Evolutionary conservation across 2,113 vertebrate genomes (phyloP), one percentile per base, ranked within the genome.

Genomic region (Microtus richardsoni): DNA sequence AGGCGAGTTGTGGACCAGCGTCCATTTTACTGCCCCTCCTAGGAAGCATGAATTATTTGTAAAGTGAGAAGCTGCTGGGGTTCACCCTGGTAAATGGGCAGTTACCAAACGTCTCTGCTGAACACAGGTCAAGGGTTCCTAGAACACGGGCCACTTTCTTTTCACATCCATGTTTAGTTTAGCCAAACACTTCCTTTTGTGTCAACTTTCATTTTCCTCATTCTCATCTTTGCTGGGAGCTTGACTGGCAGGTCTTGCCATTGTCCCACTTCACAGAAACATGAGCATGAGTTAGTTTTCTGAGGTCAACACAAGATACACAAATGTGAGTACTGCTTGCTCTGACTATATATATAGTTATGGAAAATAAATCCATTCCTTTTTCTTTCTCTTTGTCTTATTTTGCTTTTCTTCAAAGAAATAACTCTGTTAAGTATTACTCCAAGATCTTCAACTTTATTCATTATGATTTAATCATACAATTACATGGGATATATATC

Each of bases 181-280:
- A 95, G 82, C 39, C 54, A 82, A 86, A 84, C 36, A 78, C 26
- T 82, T 94, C 44, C 73, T 78, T 36, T 94, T 79, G 71, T 77
- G 88, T 93, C 49, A 52, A 41, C 77, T 89, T 85, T 93, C 36
- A 91, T 91, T 74, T 58, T 93, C 71, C 13, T 95, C 60, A 77
- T 95, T 91, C 89, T 36, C 49, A 47, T 94, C 80, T 62, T 88
- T 52, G 12, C 60, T 74, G 21, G 54, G 66, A 95, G 62, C 39
- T 41, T 91, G 84, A 58, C 66, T 73, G 79, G 62, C 91, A 92
- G 49, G 47, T 6, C 47, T 60, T 52, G 24, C 71, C 44, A 60
- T 89, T 85, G 41, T 88, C 64, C 58, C 83, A 22, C 47, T 22
- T 62, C 39, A 62, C 22, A 60, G 68, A 16, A 60, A 75, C 79